Evolutionary conservation across 2,113 vertebrate genomes (phyloP), one percentile per base, ranked within the genome.

Genomic region (Dipodomys spectabilis): DNA sequence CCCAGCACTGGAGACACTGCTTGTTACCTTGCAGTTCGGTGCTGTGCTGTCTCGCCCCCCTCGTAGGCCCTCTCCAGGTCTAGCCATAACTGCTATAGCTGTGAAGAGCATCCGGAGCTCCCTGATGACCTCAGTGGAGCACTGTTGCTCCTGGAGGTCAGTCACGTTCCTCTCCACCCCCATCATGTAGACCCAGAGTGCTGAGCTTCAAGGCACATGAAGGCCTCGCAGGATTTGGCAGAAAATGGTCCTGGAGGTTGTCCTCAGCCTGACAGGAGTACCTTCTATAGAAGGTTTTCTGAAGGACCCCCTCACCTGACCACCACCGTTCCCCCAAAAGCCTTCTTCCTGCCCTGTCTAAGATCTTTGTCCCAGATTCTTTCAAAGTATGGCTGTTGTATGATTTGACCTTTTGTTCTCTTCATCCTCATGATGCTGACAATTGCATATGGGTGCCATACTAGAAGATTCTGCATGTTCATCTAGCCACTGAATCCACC

Each of bases 281-380:
- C 27, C 27, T 13, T 18, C 5, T n/a, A 2, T 10, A 0, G 35
- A 60, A 73, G 45, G 4, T 57, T 22, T 0, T 0, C 39, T 60
- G 45, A 3, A 1, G 9, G 25, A 25, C 4, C 45, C 45, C 44
- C 73, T 71, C 67, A 27, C 28, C 11, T 39, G 77, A 22, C 45
- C 32, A 39, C 11, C n/a, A 27, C 82, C 57, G 2, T 27, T 44
- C 1, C n/a, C 27, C 68, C 64, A 0, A 8, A 4, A 74, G 39
- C 57, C 39, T 35, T 35, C 45, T 35, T 39, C 75, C 23, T n/a
- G 49, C 57, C 65, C 28, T 35, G 23, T 23, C 49, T 64, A 32
- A 57, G 49, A 45, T 39, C 77, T 78, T 69, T 68, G 71, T 72
- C 75, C 60, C 8, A 57, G 81, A 78, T 15, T 35, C 57, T 53